A percentile compares a stretch with the other conserved stretches of the same genome.
phyloP scores from a whole-genome alignment of 1,140 invertebrate genomes.

The Ceratitis capitata region DNA sequence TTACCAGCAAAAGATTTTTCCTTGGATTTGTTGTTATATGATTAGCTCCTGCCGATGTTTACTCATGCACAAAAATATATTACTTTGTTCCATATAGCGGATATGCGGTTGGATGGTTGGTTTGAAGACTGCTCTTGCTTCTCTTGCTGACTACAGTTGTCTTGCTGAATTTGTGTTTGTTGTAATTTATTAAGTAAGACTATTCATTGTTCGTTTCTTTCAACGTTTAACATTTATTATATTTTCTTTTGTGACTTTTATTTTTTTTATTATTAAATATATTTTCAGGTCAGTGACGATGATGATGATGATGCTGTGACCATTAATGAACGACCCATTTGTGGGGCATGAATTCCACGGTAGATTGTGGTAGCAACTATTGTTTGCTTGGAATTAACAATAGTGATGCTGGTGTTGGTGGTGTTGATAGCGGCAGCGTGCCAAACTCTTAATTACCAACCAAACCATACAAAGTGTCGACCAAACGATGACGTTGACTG shows the following conservation, averaged over 20 bases:
- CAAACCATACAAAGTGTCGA: too few relatives aligned
- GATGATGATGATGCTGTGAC: neutral
- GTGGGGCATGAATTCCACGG: too few relatives aligned
- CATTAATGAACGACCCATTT: conserved; percentile 19
- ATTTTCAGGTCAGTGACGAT: conserved; percentile 13
- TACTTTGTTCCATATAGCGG: neutral
- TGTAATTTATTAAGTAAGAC: neutral
- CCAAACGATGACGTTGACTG: neutral
- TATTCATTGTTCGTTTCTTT: neutral
- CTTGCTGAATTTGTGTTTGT: neutral
- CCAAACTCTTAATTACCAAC: neutral
- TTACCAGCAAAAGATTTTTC: conserved; percentile 29
- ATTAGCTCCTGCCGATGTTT: conserved; percentile 14
- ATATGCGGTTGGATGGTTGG: neutral
- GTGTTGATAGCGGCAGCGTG: neutral
- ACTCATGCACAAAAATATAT: neutral
- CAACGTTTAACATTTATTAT: neutral
- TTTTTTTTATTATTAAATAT: conserved; percentile 8
- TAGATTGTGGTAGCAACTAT: neutral
- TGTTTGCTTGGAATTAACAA: neutral
- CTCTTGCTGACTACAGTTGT: neutral
- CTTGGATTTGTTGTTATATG: conserved; percentile 2
- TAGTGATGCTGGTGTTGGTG: neutral
- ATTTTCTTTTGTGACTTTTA: neutral
- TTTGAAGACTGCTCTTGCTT: neutral